Evolutionary conservation across 1,140 invertebrate species (phyloP).

Genomic region (Hydropsyche tenuis): DNA sequence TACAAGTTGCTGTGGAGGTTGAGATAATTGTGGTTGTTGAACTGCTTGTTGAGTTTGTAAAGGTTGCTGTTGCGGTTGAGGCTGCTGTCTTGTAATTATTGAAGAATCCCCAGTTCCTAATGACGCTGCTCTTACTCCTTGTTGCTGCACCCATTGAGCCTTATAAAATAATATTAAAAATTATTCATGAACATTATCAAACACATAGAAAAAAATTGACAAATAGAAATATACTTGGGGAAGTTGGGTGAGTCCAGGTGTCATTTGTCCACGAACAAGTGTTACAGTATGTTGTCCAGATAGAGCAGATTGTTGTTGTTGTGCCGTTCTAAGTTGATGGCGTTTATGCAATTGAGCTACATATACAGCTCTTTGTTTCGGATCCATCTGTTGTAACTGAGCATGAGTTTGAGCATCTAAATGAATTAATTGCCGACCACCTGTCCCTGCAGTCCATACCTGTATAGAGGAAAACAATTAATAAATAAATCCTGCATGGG

Average conservation of each 20-base stretch:
- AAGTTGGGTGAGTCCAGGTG: conserved; percentile 67
- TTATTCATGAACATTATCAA: neutral
- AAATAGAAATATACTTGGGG: conserved; percentile 63
- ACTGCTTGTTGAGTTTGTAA: neutral
- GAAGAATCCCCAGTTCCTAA: conserved; percentile 31
- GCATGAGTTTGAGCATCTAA: conserved; percentile 81
- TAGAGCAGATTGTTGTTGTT: conserved; percentile 60
- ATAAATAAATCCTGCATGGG: neutral
- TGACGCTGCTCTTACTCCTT: conserved; percentile 64
- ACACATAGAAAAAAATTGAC: neutral
- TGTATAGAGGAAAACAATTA: conserved; percentile 46
- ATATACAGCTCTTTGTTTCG: conserved; percentile 77
- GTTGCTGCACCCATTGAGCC: conserved; percentile 71
- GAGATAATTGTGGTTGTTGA: conserved; percentile 54
- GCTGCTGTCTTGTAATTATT: conserved; percentile 54
- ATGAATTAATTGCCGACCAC: conserved; percentile 71
- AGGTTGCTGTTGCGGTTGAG: conserved; percentile 19
- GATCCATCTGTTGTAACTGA: conserved; percentile 82
- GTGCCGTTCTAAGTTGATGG: conserved; percentile 62
- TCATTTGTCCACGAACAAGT: conserved; percentile 67
- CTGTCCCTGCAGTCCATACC: conserved; percentile 59
- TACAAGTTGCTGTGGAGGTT: conserved; percentile 60
- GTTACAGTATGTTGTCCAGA: conserved; percentile 53
- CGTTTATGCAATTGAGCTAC: conserved; percentile 78
- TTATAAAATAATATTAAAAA: conserved; percentile 40